Conservation (phyloP, 2,888 invertebrate species). For the Andrena camellia region DNA sequence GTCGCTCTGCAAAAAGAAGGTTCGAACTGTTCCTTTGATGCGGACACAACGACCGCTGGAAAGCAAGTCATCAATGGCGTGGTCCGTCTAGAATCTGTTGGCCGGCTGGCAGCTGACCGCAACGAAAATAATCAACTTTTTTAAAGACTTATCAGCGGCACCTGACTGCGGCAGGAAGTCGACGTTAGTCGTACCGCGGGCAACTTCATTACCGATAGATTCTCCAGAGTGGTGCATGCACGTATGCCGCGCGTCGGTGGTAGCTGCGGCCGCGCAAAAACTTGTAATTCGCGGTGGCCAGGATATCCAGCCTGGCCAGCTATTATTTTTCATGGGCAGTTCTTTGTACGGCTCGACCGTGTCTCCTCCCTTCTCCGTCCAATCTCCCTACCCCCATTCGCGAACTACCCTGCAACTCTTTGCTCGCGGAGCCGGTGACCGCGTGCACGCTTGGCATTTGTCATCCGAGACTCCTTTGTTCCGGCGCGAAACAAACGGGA, state of each 20-base stretch:
- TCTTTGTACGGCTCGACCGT: slow-evolving; percentile 57
- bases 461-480: slow-evolving; percentile 82
- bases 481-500: slow-evolving; percentile 77
- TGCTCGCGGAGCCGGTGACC: slow-evolving; percentile 78
- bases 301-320: slow-evolving; percentile 33
- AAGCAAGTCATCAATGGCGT: neutral
- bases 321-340: slow-evolving; percentile 71
- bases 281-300: slow-evolving; percentile 55
- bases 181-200: slow-evolving; percentile 25
- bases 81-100: neutral
- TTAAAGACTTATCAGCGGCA: slow-evolving; percentile 53
- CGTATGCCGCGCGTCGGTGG: neutral
- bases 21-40: neutral
- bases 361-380: slow-evolving; percentile 13
- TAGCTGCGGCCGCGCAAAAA: slow-evolving; percentile 36
- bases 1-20: neutral
- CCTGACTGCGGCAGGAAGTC: slow-evolving; percentile 29
- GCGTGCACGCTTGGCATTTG: slow-evolving; percentile 79
- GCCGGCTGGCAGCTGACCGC: slow-evolving; percentile 1
- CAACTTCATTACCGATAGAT: slow-evolving; percentile 58
- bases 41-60: neutral
- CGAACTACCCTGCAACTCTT: slow-evolving; percentile 67
- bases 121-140: slow-evolving; percentile 53
- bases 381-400: slow-evolving; percentile 32
- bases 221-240: slow-evolving; percentile 15